Conservation (phyloP, 2,888 invertebrate species). For the Volucella bombylans region DNA sequence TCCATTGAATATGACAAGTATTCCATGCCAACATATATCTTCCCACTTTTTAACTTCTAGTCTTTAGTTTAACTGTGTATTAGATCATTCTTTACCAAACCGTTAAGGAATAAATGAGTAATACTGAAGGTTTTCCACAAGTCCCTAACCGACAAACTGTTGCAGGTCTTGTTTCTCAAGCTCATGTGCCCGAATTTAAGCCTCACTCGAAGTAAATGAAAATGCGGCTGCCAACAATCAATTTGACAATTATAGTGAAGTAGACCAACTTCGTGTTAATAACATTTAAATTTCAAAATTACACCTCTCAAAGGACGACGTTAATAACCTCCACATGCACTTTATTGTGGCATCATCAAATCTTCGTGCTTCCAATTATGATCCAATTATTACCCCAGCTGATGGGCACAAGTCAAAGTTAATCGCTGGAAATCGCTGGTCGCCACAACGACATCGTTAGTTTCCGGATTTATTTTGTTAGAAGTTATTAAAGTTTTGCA, state of each 20-base stretch:
- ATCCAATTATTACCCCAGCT: constrained; percentile 95
- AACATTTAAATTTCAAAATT: constrained; percentile 85
- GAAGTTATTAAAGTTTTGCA: constrained; percentile 94
- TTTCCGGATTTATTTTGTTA: constrained; percentile 95
- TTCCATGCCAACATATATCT: too few species aligned
- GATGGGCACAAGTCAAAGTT: constrained; percentile 93
- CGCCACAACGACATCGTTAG: constrained; percentile 99
- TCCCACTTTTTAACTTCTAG: too few species aligned
- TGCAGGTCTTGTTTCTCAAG: constrained; percentile 85
- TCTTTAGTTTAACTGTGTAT: too few species aligned
- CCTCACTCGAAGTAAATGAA: constrained; percentile 96
- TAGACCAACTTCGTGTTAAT: constrained; percentile 89
- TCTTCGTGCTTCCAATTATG: constrained; percentile 97
- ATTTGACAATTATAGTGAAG: constrained; percentile 83
- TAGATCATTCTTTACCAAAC: too few species aligned
- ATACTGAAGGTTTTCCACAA: constrained; percentile 89
- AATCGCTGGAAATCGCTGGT: too few species aligned
- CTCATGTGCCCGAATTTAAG: constrained; percentile 92
- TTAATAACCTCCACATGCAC: constrained; percentile 98
- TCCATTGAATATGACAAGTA: too few species aligned
- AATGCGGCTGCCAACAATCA: constrained; percentile 87
- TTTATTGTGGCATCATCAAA: constrained; percentile 99
- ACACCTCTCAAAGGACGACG: constrained; percentile 97
- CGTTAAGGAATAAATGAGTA: too few species aligned
- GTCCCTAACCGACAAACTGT: constrained; percentile 88